A percentile compares a stretch with the other conserved stretches of the same genome.
phyloP scores from a whole-genome alignment of 2,113 vertebrate genomes.

The Anser cygnoides region DNA sequence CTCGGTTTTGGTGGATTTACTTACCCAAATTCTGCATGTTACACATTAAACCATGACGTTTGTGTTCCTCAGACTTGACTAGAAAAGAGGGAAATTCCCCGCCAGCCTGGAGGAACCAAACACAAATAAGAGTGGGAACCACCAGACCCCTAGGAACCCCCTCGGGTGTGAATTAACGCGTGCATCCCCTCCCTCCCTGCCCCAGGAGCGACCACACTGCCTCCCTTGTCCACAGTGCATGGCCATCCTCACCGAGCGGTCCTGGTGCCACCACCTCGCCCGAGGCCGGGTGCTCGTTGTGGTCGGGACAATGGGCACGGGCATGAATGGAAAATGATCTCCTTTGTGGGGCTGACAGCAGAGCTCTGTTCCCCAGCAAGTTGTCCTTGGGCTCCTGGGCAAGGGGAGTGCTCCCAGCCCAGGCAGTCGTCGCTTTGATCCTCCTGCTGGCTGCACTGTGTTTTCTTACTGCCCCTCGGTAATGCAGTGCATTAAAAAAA shows the following conservation, averaged over 20 bases:
- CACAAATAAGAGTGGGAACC: background rate
- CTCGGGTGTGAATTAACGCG: rapidly evolving
- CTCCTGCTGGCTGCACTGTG: background rate
- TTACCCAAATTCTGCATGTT: rapidly evolving
- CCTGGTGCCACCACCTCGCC: background rate
- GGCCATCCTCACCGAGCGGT: background rate
- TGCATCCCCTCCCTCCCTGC: background rate
- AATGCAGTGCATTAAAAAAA: background rate
- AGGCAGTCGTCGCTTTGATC: conserved; percentile 39
- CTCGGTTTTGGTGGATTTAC: background rate
- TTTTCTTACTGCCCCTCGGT: background rate
- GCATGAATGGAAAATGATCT: conserved; percentile 64
- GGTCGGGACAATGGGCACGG: background rate
- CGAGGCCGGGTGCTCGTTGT: background rate
- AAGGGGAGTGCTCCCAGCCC: background rate
- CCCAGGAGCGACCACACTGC: background rate
- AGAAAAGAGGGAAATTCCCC: background rate
- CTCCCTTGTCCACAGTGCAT: background rate
- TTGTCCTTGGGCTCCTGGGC: conserved; percentile 28
- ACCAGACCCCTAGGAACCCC: background rate
- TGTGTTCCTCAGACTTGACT: rapidly evolving
- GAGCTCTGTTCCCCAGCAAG: conserved; percentile 22
- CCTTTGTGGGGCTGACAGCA: conserved; percentile 63
- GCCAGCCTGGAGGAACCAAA: background rate
- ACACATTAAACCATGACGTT: background rate